Evolutionary conservation across 2,113 vertebrate genomes (phyloP).

Genomic region (Leptocoma aspasia): DNA sequence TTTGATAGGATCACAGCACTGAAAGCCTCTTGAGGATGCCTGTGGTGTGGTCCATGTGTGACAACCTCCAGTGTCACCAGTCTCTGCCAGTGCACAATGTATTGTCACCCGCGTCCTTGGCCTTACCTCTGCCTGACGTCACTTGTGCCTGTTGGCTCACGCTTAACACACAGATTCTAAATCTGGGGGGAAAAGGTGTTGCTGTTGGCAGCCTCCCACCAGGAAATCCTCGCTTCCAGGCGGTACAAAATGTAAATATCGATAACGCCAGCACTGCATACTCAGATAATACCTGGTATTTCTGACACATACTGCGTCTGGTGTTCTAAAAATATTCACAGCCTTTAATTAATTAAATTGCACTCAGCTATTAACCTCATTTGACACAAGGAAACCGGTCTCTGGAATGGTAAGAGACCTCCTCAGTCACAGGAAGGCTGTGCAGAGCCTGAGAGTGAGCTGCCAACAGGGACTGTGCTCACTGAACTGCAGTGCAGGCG

Average conservation of each 20-base stretch:
- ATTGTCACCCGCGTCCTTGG: background rate
- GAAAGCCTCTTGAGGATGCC: background rate
- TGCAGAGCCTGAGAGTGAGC: background rate
- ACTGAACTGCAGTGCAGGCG: background rate
- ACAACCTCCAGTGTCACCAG: background rate
- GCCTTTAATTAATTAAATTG: conserved; percentile 29
- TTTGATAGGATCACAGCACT: background rate
- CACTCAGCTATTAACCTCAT: conserved; percentile 23
- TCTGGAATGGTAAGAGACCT: background rate
- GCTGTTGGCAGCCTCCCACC: background rate
- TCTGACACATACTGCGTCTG: background rate
- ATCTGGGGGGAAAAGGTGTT: background rate
- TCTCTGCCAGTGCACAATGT: rapidly evolving
- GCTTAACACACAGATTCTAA: background rate
- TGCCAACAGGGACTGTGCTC: background rate
- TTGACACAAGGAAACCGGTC: background rate
- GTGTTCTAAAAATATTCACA: background rate
- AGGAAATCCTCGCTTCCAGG: conserved; percentile 1
- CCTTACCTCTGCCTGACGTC: background rate
- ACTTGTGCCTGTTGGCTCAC: background rate
- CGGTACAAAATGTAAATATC: background rate
- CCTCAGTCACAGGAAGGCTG: background rate
- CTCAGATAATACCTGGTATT: conserved; percentile 14
- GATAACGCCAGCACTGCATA: background rate
- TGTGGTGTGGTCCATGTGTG: background rate